Percentiles rank a stretch among this genome's conserved stretches.
Conservation (phyloP, 2,888 invertebrate genomes). For the Graphium colonna region DNA sequence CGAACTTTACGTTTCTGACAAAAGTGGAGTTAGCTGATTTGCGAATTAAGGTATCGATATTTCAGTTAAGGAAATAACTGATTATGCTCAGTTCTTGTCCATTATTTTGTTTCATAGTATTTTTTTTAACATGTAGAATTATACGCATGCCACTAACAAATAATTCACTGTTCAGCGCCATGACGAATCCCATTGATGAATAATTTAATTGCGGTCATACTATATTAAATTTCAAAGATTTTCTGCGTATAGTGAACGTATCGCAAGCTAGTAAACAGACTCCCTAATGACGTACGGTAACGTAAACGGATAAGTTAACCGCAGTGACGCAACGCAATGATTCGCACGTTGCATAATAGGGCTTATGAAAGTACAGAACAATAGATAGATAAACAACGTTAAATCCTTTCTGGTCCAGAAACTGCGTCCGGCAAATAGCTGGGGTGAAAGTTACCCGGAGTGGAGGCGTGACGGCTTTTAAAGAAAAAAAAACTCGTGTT, state of each 20-base stretch:
- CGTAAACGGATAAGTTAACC: constrained; percentile 21
- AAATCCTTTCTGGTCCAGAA: constrained; percentile 73
- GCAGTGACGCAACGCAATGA: constrained; percentile 28
- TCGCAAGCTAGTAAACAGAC: not conserved
- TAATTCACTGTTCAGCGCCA: too few relatives aligned
- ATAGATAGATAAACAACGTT: constrained; percentile 43
- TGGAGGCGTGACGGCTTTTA: too few relatives aligned
- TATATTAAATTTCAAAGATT: not conserved
- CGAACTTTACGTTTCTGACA: too few relatives aligned
- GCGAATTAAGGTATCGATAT: too few relatives aligned
- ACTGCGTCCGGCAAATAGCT: constrained; percentile 48
- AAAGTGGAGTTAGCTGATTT: too few relatives aligned
- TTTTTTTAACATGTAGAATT: too few relatives aligned
- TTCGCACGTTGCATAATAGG: constrained; percentile 29
- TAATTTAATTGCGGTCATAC: constrained; percentile 1
- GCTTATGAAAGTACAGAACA: constrained; percentile 43
- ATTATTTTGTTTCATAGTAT: too few relatives aligned
- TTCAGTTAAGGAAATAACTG: too few relatives aligned
- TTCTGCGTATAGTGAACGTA: not conserved
- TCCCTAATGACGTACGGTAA: constrained; percentile 1
- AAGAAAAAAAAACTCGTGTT: too few relatives aligned
- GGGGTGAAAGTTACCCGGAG: too few relatives aligned
- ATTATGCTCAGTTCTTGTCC: too few relatives aligned
- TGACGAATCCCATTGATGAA: not conserved
- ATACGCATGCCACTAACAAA: too few relatives aligned